A percentile compares a stretch with the other conserved stretches of the same genome.
phyloP scores from a whole-genome alignment of 2,113 vertebrate genomes.

The Eleginops maclovinus region DNA sequence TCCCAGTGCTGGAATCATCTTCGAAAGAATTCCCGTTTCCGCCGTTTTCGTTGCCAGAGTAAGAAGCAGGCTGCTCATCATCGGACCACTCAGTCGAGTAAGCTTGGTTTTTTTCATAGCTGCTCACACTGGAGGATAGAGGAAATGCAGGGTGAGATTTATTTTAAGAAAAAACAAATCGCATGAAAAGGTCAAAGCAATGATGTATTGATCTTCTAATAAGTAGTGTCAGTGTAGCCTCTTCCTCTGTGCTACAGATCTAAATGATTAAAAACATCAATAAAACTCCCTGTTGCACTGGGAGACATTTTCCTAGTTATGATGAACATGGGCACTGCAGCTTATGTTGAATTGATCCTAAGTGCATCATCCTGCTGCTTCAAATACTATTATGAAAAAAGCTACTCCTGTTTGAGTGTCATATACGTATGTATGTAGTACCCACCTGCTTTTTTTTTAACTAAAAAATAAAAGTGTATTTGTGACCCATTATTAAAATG shows the following conservation, averaged over 20 bases:
- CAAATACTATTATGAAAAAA: not conserved
- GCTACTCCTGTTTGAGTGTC: not conserved
- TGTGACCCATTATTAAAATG: not conserved
- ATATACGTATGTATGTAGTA: too few relatives aligned
- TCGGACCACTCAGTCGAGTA: slow-evolving; percentile 96
- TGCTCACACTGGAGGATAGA: slow-evolving; percentile 88
- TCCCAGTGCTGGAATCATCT: slow-evolving; percentile 84
- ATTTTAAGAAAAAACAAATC: not conserved
- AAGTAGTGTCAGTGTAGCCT: not conserved
- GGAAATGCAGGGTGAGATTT: not conserved
- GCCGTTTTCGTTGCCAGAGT: slow-evolving; percentile 91
- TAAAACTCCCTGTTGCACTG: not conserved
- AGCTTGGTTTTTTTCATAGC: slow-evolving; percentile 94
- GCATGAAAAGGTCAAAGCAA: not conserved
- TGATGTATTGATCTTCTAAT: not conserved
- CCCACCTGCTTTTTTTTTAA: not conserved
- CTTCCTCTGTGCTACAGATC: not conserved
- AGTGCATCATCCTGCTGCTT: not conserved
- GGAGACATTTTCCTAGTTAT: not conserved
- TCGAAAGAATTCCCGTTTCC: slow-evolving; percentile 94
- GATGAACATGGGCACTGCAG: not conserved
- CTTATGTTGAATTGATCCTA: slow-evolving; percentile 1
- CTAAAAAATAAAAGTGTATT: not conserved
- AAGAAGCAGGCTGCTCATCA: slow-evolving; percentile 89
- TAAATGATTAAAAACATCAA: not conserved